Evolutionary conservation across 2,113 vertebrate genomes (phyloP), one percentile per base, ranked within the genome.

Genomic region (Clarias macrocephalus): DNA sequence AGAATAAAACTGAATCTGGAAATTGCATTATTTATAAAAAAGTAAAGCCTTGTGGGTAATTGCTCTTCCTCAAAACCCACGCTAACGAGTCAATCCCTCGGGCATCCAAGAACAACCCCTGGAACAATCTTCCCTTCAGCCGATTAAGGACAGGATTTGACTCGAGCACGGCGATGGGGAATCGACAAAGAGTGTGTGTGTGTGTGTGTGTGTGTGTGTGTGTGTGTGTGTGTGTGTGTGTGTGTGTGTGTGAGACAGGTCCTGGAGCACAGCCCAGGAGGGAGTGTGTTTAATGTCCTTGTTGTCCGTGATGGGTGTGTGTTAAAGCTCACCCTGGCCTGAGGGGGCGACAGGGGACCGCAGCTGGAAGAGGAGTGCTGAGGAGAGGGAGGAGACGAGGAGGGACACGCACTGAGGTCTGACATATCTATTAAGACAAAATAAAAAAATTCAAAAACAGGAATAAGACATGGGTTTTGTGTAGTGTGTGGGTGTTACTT

Each of bases 341-440:
- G 91, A 80, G 94, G 88, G 18, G 94, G 89, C 1, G 94, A 91
- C 9, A 93, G 93, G 48, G 96, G 94, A 92, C 97, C 97, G 62
- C 96, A 95, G 12, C 88, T 93, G 89, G 94, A 92, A 72, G 95
- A 95, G n/a, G 92, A 94, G 83, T 93, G 91, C 93, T 94, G 89
- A 93, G 96, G 0, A 92, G 97, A 91, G 94, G 92, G 92, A 88
- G 96, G 95, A 1, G 93, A 95, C 0, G 96, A 95, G 18, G 97
- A 95, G 18, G 97, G 96, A 0, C 97, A 97, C 88, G 97, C 93
- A 93, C 97, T 97, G 91, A 97, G 97, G 93, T 98, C 97, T 80
- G 91, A 93, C 66, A 94, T 95, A 87, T 97, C 89, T 91, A 65
- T 90, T 92, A 80, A 91, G 93, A 94, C 59, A 42, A 48, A 7